A percentile compares a stretch with the other conserved stretches of the same genome.
Evolutionary conservation across 2,888 invertebrate species (phyloP).

Genomic region (Lasioglossum figueresi): DNA sequence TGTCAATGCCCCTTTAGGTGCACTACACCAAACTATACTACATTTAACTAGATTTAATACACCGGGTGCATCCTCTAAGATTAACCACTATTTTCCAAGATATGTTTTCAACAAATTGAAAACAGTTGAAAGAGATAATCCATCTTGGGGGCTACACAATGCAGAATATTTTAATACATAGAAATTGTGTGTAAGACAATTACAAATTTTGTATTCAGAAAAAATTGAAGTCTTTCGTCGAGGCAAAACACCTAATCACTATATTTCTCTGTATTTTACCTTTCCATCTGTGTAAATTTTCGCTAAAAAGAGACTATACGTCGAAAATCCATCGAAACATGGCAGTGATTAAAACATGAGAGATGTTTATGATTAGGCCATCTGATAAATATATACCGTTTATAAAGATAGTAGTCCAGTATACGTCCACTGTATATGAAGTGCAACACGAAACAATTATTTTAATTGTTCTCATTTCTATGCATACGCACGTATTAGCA

Average conservation of each 20-base stretch:
- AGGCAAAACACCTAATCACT: constrained; percentile 37
- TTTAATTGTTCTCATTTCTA: not conserved
- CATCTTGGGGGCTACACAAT: not conserved
- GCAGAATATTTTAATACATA: constrained; percentile 26
- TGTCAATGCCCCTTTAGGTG: constrained; percentile 66
- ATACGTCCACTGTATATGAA: constrained; percentile 18
- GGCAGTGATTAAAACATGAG: constrained; percentile 53
- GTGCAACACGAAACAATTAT: not conserved
- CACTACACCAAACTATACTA: constrained; percentile 62
- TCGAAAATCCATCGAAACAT: constrained; percentile 41
- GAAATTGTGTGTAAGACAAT: constrained; percentile 24
- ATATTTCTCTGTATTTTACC: not conserved
- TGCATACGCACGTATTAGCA: not conserved
- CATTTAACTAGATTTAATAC: constrained; percentile 42
- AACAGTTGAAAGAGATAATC: not conserved
- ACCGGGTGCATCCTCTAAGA: not conserved
- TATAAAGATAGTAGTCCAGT: constrained; percentile 24
- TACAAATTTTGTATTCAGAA: constrained; percentile 41
- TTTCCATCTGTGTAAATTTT: constrained; percentile 40
- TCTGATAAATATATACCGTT: constrained; percentile 30
- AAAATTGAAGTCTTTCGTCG: constrained; percentile 28
- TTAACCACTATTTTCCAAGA: not conserved
- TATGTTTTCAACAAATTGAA: not conserved
- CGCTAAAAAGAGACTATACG: constrained; percentile 38
- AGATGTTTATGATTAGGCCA: constrained; percentile 38